phyloP scores from a whole-genome alignment of 2,797 vertebrate genomes.

The Morelia viridis region DNA sequence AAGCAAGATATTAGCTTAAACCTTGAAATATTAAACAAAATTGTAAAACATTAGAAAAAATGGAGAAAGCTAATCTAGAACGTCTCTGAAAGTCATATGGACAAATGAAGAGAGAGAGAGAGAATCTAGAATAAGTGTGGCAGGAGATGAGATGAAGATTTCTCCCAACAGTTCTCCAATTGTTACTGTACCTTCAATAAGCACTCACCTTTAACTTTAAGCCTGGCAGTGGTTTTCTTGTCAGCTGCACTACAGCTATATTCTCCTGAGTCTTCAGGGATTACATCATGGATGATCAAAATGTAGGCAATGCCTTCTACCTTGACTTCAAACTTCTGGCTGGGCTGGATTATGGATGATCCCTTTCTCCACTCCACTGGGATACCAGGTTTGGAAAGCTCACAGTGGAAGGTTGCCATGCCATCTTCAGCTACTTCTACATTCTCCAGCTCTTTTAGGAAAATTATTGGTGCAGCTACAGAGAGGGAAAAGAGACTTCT shows the following conservation, averaged over 20 bases:
- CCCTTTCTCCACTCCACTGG: conserved; percentile 82
- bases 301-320: conserved; percentile 79
- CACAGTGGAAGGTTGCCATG: conserved; percentile 76
- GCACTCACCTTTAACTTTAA: conserved; percentile 79
- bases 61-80: not conserved
- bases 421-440: conserved; percentile 77
- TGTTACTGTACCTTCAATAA: not conserved
- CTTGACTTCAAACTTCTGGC: conserved; percentile 79
- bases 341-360: conserved; percentile 60
- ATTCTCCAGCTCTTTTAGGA: conserved; percentile 77
- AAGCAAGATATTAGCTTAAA: not conserved
- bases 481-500: conserved; percentile 49
- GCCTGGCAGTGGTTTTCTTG: conserved; percentile 77
- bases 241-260: conserved; percentile 81
- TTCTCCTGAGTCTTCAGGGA: conserved; percentile 79
- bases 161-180: not conserved
- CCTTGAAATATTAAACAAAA: not conserved
- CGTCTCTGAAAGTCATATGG: not conserved
- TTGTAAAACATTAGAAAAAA: not conserved
- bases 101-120: not conserved
- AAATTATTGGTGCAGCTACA: conserved; percentile 72
- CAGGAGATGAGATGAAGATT: not conserved
- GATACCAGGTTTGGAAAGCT: conserved; percentile 75
- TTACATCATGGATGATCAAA: conserved; percentile 79
- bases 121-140: not conserved